Base-by-base conservation (phyloP, 30 jellyfish, hydroid and myxozoan species). In the Aurelia sp. region DNA sequence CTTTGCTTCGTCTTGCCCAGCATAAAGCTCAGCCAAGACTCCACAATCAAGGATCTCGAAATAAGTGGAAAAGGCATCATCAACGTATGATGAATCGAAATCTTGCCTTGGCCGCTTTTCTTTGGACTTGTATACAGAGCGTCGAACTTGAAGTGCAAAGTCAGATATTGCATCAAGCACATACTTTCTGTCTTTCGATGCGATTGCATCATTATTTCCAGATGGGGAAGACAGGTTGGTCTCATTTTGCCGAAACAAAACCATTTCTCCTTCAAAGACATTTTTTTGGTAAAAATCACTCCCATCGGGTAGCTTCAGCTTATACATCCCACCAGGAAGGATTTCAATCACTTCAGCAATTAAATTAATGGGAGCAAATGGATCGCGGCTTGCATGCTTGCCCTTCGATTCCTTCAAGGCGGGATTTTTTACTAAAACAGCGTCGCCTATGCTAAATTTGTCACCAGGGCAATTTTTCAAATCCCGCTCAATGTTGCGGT, bases 201-300 rank as follows among this genome's bases (percentile, higher is more conserved):
- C 48, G 20, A 27, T 23, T 30, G 17, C 60, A 19, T 8, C 55
- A 10, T 68, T 40, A 22, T 16, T 33, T 35, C 3, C 66, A 30
- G 84, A 18, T 13, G 22, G 9, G n/a, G 22, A 20, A 19, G 41
- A 11, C 30, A 13, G 52, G 30, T 55, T 41, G 15, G 41, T 31
- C 17, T 35, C 61, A 8, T 40, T 8, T 9, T 40, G 31, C 21
- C 7, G 27, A 35, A 47, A 73, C 72, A 73, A 52, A 73, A 73
- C 72, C 58, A 73, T 73, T 73, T 73, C 72, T 16, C 84, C 71
- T 52, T 73, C 72, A 18, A 73, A 73, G 12, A 73, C 44, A 73
- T 47, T 19, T 52, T 73, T 73, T 52, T 73, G 71, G 51, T 40
- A 40, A 40, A 40, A 40, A 40, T 40, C 51, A 19, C 27, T 52